These are phyloP conservation scores for Perithous albicinctus DNA, from an alignment of 2,888 invertebrate species.

Conservation along the genomic window DNA sequence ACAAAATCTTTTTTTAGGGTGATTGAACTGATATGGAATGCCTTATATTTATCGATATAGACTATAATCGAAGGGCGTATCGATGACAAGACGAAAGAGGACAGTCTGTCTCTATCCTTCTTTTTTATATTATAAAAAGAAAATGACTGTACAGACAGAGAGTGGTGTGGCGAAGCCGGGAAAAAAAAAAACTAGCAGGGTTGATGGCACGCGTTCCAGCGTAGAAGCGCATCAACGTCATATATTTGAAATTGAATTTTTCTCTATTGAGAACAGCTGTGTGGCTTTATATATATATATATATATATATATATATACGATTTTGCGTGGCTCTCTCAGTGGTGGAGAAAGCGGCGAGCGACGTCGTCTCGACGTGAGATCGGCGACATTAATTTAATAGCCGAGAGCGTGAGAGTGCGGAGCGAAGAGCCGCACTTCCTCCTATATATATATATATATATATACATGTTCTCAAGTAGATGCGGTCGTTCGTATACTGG, in stretches of 20 bases:
- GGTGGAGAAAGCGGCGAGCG: slow-evolving; percentile 20
- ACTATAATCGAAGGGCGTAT: slow-evolving; percentile 6
- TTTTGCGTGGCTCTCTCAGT: not conserved
- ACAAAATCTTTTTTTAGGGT: too few relatives aligned
- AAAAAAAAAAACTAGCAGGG: not conserved
- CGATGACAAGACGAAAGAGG: slow-evolving; percentile 29
- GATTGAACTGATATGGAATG: too few relatives aligned
- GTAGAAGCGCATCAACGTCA: slow-evolving; percentile 54
- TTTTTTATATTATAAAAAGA: not conserved
- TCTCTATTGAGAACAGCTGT: slow-evolving; percentile 37
- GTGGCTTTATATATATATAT: too few relatives aligned
- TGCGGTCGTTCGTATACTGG: slow-evolving; percentile 11
- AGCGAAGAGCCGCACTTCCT: not conserved
- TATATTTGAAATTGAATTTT: slow-evolving; percentile 62
- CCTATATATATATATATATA: not conserved
- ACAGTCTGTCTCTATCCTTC: not conserved
- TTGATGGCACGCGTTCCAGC: slow-evolving; percentile 45
- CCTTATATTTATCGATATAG: not conserved
- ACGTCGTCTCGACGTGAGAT: slow-evolving; percentile 34
- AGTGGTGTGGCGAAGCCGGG: not conserved
- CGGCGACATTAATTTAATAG: slow-evolving; percentile 60
- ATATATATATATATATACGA: not conserved
- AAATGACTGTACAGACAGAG: not conserved
- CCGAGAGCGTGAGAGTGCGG: slow-evolving; percentile 47
- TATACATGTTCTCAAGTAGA: not conserved